phyloP scores from a whole-genome alignment of 53 echinoderm and acorn worm species.

The Temnopleurus reevesii region DNA sequence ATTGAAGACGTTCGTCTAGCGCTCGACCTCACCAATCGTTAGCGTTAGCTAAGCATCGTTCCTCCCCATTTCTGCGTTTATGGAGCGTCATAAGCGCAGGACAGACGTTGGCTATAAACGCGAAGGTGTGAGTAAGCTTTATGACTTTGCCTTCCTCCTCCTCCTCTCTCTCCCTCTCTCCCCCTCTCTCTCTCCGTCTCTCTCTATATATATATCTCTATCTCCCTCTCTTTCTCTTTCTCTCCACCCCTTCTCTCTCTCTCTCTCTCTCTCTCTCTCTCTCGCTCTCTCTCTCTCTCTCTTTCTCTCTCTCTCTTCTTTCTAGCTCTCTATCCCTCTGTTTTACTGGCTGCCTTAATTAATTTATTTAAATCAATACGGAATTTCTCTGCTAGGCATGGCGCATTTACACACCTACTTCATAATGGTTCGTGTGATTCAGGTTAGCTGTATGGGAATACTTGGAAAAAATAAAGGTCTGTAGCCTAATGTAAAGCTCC shows the following conservation, averaged over 20 bases:
- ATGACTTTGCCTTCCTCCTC: background rate
- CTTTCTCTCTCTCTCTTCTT: background rate
- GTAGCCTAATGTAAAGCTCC: too few species aligned
- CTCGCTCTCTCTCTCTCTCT: background rate
- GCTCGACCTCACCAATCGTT: background rate
- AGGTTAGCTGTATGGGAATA: background rate
- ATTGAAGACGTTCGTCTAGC: too few species aligned
- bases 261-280: background rate
- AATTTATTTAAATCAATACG: slow-evolving; percentile 42
- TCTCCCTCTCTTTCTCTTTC: background rate
- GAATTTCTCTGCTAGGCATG: slow-evolving; percentile 28
- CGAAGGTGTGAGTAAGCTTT: too few species aligned
- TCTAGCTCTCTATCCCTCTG: too few species aligned
- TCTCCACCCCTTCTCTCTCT: background rate
- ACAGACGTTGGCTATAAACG: too few species aligned
- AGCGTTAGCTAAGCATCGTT: too few species aligned
- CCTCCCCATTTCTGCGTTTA: too few species aligned
- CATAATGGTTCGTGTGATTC: slow-evolving; percentile 18
- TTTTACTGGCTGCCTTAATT: slow-evolving; percentile 25
- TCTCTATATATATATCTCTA: background rate
- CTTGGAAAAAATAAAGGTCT: background rate
- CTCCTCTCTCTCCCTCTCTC: background rate
- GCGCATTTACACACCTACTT: slow-evolving; percentile 20
- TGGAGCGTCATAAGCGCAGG: too few species aligned
- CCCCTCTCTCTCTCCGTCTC: background rate